Conservation (phyloP, 2,113 vertebrate genomes). For the Poecile atricapillus region DNA sequence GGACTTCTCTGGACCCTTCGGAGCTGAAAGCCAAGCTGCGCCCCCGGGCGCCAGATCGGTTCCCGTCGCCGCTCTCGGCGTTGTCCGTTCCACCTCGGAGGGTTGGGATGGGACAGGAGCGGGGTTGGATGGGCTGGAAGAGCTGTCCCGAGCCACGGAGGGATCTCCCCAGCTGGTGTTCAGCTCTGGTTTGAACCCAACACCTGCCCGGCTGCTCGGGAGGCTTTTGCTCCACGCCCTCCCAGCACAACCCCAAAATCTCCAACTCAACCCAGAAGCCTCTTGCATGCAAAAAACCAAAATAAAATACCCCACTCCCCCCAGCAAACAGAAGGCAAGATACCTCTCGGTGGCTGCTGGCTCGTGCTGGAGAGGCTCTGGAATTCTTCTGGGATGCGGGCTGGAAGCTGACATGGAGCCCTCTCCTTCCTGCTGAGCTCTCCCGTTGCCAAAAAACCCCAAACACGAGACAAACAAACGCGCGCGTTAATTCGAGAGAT, state of each 20-base stretch:
- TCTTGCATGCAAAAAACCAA: not conserved
- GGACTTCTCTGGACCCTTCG: not conserved
- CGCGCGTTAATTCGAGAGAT: not conserved
- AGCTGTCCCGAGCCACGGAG: not conserved
- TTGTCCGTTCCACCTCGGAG: accelerated
- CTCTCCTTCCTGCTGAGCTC: not conserved
- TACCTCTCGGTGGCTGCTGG: not conserved
- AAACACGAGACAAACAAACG: not conserved
- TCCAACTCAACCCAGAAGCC: not conserved
- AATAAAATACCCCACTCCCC: not conserved
- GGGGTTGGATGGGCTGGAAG: not conserved
- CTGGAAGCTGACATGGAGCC: not conserved
- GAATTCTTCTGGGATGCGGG: not conserved
- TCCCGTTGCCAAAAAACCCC: not conserved
- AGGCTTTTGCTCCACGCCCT: not conserved
- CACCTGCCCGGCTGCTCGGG: accelerated
- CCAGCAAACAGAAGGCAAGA: not conserved
- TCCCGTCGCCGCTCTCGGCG: accelerated
- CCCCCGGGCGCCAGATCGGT: not conserved
- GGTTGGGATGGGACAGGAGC: not conserved
- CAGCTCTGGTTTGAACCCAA: not conserved
- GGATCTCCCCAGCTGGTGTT: not conserved
- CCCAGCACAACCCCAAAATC: not conserved
- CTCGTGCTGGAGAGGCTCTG: not conserved
- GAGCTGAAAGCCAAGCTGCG: constrained; percentile 36